phyloP scores from a whole-genome alignment of 1,140 invertebrate species.

The Polypedilum pembai region DNA sequence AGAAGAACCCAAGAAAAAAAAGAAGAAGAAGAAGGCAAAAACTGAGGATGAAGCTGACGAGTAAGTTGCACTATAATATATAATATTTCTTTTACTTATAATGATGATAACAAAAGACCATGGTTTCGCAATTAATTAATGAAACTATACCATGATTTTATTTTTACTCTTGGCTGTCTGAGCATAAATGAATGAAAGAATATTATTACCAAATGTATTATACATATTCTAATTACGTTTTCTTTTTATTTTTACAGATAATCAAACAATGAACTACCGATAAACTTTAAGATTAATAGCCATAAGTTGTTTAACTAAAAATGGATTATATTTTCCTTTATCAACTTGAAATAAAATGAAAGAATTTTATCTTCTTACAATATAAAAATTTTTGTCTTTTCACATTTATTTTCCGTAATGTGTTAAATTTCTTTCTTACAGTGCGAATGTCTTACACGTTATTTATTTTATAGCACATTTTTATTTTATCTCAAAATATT shows the following conservation, averaged over 20 bases:
- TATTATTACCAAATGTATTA: too few species aligned
- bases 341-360: too few species aligned
- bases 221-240: too few species aligned
- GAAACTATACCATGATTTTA: background rate
- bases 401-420: too few species aligned
- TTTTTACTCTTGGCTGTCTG: background rate
- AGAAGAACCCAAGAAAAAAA: constrained; percentile 40
- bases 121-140: background rate
- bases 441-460: constrained; percentile 1
- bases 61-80: background rate
- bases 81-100: background rate
- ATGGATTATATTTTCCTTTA: too few species aligned
- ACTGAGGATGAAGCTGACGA: constrained; percentile 26
- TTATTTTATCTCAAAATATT: background rate
- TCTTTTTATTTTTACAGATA: constrained; percentile 15
- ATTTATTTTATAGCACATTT: constrained; percentile 14
- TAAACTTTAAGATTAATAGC: background rate
- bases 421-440: background rate
- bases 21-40: constrained; percentile 38
- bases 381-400: too few species aligned
- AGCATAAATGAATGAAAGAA: too few species aligned
- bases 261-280: background rate
- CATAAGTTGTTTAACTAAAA: background rate
- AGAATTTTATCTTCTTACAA: too few species aligned
- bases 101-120: constrained; percentile 10